Conservation (phyloP, 2,888 invertebrate genomes). For the Megamerina dolium region DNA sequence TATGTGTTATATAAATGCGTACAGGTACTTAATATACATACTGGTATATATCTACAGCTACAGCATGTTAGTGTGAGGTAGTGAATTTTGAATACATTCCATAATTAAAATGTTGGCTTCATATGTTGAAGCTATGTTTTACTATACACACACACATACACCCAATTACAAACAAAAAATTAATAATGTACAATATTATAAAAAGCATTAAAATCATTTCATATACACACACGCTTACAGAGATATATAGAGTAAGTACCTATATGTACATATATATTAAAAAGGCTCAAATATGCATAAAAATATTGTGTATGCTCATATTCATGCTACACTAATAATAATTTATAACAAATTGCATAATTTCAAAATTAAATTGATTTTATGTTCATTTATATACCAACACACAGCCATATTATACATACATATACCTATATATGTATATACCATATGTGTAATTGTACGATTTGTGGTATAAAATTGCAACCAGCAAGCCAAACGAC, state of each 20-base stretch:
- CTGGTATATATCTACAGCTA: not conserved
- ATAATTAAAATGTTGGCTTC: conserved; percentile 8
- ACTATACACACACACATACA: not conserved
- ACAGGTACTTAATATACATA: not conserved
- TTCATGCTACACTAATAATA: no score
- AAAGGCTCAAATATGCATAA: conserved; percentile 1
- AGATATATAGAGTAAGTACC: no score
- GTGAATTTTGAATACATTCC: conserved; percentile 9
- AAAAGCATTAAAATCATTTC: no score
- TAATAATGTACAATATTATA: not conserved
- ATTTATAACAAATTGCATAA: conserved; percentile 13
- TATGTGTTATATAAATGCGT: not conserved
- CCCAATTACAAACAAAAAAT: not conserved
- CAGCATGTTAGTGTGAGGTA: not conserved
- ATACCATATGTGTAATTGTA: no score
- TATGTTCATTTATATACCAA: no score
- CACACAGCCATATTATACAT: no score
- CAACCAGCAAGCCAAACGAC: no score
- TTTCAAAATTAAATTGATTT: conserved; percentile 18
- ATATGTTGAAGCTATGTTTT: conserved; percentile 2
- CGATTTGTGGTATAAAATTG: no score
- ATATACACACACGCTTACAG: no score
- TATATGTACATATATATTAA: no score
- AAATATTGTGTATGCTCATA: no score
- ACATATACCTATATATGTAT: no score